Base-by-base conservation (phyloP, 2,797 vertebrate genomes). In the Sebastes jordani region DNA sequence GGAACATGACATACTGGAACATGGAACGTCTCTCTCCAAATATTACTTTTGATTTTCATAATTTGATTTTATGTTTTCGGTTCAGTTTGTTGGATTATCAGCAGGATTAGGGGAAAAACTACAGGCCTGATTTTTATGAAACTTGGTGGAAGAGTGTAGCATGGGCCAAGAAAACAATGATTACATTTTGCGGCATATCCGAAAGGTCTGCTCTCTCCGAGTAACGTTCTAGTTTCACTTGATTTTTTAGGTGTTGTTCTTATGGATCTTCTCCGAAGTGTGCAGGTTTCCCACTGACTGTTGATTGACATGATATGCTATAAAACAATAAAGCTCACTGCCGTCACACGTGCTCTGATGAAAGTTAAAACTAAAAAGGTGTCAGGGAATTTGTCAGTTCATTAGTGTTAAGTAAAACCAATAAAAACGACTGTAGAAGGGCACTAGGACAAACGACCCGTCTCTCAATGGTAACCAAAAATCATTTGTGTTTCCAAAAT, bases 61-160 rank as follows among this genome's bases (percentile, higher is more conserved):
- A 5, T 18, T 56, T 7, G 0, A 20, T 58, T 0, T 46, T 42
- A 6, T 42, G 38, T 6, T 42, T 42, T 42, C 0, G 0, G 38
- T 18, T 46, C 14, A 18, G 14, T 46, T 46, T 46, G 42, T 46
- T 18, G 42, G 14, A 16, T 49, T 61, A 1, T 61, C 29, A 34
- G 1, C 29, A 11, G 18, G 20, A 61, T 34, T n/a, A 14, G 60
- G 20, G 20, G 34, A 25, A 22, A 36, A 63, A 22, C 61, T 36
- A 63, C 61, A 23, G 60, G 32, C n/a, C 11, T 5, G n/a, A 22
- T 22, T 62, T 22, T 22, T 11, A 62, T 62, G 60, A 13, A 62
- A 22, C 20, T 22, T 22, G 32, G 11, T 63, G 11, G 34, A 36
- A 36, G 61, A 1, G 20, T 36, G 32, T 4, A 36, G n/a, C 32